These are phyloP conservation scores for Aphrophora alni DNA, from an alignment of 2,888 invertebrate genomes.

Conservation along the genomic window DNA sequence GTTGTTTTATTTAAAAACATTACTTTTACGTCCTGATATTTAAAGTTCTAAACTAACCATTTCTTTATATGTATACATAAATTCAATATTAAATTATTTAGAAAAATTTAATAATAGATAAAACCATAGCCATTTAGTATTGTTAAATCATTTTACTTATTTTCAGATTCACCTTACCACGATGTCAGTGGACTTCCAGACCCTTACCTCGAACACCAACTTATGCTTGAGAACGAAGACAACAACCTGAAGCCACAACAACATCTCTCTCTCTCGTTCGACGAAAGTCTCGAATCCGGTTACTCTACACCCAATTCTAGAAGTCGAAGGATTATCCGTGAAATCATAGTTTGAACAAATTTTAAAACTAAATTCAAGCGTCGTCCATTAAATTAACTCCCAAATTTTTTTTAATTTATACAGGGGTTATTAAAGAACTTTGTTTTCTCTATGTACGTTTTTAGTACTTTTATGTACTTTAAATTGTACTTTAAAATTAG, in stretches of 20 bases:
- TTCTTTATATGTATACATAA: no score
- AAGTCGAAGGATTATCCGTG: slow-evolving; percentile 89
- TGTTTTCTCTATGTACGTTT: background rate
- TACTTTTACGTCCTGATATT: no score
- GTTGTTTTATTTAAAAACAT: no score
- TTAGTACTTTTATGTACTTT: background rate
- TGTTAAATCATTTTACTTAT: no score
- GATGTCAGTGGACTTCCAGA: slow-evolving; percentile 92
- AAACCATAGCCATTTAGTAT: no score
- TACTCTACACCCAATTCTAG: slow-evolving; percentile 94
- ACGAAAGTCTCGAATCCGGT: slow-evolving; percentile 92
- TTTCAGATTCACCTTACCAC: slow-evolving; percentile 88
- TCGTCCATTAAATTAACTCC: background rate
- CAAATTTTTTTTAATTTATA: background rate
- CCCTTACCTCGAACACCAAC: slow-evolving; percentile 74
- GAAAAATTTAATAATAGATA: no score
- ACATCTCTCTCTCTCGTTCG: slow-evolving; percentile 88
- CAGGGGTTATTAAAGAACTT: background rate
- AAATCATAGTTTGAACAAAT: slow-evolving; percentile 82
- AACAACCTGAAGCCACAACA: slow-evolving; percentile 76
- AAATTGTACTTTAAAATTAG: background rate
- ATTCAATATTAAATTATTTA: no score
- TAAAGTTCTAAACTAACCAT: no score
- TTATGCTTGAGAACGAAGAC: slow-evolving; percentile 71
- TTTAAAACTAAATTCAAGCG: background rate